A percentile compares a stretch with the other conserved stretches of the same genome.
These are phyloP conservation scores for Xyrauchen texanus DNA, from an alignment of 2,113 vertebrate species.

Conservation along the genomic window DNA sequence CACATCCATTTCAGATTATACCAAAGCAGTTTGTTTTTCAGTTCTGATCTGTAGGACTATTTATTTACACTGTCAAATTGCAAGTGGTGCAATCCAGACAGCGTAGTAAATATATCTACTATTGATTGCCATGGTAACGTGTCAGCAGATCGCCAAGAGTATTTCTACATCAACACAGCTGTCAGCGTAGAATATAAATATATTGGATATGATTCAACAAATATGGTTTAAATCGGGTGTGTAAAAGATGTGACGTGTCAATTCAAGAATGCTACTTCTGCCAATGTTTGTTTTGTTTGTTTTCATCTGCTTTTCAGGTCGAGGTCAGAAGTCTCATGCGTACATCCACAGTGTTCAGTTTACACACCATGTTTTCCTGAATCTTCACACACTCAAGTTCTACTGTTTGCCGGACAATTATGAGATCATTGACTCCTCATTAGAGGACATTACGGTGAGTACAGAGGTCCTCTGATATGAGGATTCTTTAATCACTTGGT, in stretches of 20 bases:
- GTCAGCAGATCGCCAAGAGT: too few species aligned
- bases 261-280: neutral
- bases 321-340: constrained; percentile 94
- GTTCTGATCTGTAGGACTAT: too few species aligned
- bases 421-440: constrained; percentile 94
- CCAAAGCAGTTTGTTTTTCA: too few species aligned
- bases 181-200: too few species aligned
- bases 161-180: too few species aligned
- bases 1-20: too few species aligned
- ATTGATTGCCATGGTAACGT: too few species aligned
- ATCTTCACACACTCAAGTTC: constrained; percentile 95
- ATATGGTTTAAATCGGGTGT: too few species aligned
- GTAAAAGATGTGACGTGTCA: neutral
- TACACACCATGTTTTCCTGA: constrained; percentile 95
- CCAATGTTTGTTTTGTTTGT: neutral
- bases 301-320: constrained; percentile 70
- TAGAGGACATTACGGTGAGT: constrained; percentile 93
- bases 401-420: constrained; percentile 98
- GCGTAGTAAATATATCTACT: too few species aligned
- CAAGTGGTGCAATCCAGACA: too few species aligned
- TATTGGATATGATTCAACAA: too few species aligned
- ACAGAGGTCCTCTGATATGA: neutral
- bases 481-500: neutral
- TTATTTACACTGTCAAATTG: too few species aligned
- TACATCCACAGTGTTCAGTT: constrained; percentile 98